Base-by-base conservation (phyloP, 2,113 vertebrate species). In the Bostrychus sinensis region DNA sequence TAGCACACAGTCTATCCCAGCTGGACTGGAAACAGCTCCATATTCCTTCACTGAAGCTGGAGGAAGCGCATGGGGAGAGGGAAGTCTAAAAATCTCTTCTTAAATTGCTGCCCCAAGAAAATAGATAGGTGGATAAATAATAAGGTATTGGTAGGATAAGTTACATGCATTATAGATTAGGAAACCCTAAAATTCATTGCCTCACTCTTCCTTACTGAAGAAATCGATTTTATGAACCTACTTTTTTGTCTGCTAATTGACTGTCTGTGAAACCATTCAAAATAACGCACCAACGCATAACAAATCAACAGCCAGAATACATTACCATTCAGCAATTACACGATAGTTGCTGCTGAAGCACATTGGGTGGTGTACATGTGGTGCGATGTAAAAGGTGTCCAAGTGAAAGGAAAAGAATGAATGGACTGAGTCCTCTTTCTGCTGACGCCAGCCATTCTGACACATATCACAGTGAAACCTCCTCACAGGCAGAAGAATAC, bases 391-490 rank as follows among this genome's bases (percentile, higher is more conserved):
- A 51, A 51, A 23, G 46, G 48, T 51, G 46, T 4, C 28, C 26
- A 51, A 51, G 25, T 7, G 25, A 51, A 51, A 51, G 25, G 7
- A 51, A 30, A 13, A 51, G 25, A 51, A 28, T 30, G 48, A 51
- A 30, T 30, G 23, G 25, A 51, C 20, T 25, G 11, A 11, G 9
- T 6, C 7, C 6, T 14, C 13, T 26, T 51, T 51, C 14, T 51
- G 48, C 48, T 48, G 45, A 48, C 12, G 25, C 12, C 22, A 23
- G 22, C 45, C 45, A 25, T 48, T 13, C 45, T 51, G 25, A 51
- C 16, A 51, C 28, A 23, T 51, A 16, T 8, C 48, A 51, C 12
- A 25, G 5, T 34, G 25, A 51, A 30, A 51, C 26, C 25, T 17
- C 25, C 48, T 23, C 48, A n/a, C 48, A 51, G 48, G 23, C 48